Base-by-base conservation (phyloP, 2,888 invertebrate species). In the Acleris sparsana region DNA sequence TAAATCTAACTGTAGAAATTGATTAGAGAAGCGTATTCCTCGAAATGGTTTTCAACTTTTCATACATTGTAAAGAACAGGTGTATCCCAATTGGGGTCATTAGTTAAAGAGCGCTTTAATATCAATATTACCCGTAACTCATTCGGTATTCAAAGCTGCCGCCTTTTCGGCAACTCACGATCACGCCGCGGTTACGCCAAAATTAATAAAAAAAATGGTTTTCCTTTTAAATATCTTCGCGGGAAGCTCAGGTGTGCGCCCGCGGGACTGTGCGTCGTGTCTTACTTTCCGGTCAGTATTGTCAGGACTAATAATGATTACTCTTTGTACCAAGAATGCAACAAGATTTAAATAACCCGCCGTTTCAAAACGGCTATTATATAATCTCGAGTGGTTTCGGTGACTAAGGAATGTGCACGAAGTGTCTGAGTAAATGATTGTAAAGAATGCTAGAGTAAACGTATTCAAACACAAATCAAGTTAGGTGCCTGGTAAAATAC, bases 161-260 rank as follows among this genome's bases (percentile, higher is more conserved):
- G 77, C 76, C 73, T 75, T 80, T 84, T 81, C 77, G 80, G 75
- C 75, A 77, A 72, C 69, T 75, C 77, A 84, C 84, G 84, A 85
- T 80, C 80, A 71, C 72, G 78, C 72, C 77, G 69, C 71, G 72
- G 79, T 84, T 83, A 90, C 87, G 79, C 33, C 33, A 76, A 75
- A 80, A 86, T 86, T 87, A 88, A 85, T n/a, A 83, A 77, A 79
- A 79, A 80, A 79, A 80, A 25, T 25, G 53, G 33, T 33, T 74
- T 80, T 83, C 80, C 82, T 82, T 85, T 84, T 80, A 77, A 73
- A 78, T 76, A 81, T 83, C 82, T 85, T 80, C 77, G 77, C 75
- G 75, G 73, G 82, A 75, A 77, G 83, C 88, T 86, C 92, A 92
- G 92, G 90, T 92, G 92, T 85, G 75, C 77, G 86, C 87, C 89